Base-by-base conservation (phyloP, 2,113 vertebrate species). In the Campylorhamphus procurvoides region DNA sequence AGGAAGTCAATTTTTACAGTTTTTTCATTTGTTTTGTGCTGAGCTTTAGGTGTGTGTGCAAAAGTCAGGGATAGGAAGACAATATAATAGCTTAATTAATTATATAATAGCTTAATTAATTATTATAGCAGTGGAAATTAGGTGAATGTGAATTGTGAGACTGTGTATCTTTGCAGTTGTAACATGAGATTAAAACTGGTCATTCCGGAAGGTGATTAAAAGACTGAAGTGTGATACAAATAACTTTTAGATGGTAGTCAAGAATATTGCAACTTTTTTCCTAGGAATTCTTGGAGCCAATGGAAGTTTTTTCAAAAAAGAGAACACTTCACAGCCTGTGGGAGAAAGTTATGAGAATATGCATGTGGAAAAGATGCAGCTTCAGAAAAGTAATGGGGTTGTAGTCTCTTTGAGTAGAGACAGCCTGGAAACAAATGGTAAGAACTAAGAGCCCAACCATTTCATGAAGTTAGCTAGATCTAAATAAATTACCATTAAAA, bases 381-480 rank as follows among this genome's bases (percentile, higher is more conserved):
- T 93, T 82, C 95, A 96, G 47, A 97, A 96, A 67, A 97, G 92
- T 64, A 81, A 92, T 66, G 94, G 35, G 35, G 89, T 96, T 59
- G 92, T 91, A 62, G 39, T 95, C 33, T 88, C 97, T 74, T 69
- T 98, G 79, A 98, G 97, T 76, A 96, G 89, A 97, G 98, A 98
- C 92, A 98, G 97, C 73, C 92, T 98, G 62, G 98, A 99, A 81
- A 90, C 95, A 90, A 98, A 99, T 74, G 98, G 99, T 99, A 97
- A 98, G 98, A 93, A 46, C 77, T 28, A 12, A 83, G 31, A 83
- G 28, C 19, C 4, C 31, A 81, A 23, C 14, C 8, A 18, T 35
- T 60, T 44, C 4, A 33, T 86, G 5, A 35, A 63, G 6, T 63
- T 76, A 82, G 6, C 39, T 82, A 53, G 28, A 58, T 67, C 42